phyloP scores from a whole-genome alignment of 2,113 vertebrate genomes.

The Fregata magnificens region DNA sequence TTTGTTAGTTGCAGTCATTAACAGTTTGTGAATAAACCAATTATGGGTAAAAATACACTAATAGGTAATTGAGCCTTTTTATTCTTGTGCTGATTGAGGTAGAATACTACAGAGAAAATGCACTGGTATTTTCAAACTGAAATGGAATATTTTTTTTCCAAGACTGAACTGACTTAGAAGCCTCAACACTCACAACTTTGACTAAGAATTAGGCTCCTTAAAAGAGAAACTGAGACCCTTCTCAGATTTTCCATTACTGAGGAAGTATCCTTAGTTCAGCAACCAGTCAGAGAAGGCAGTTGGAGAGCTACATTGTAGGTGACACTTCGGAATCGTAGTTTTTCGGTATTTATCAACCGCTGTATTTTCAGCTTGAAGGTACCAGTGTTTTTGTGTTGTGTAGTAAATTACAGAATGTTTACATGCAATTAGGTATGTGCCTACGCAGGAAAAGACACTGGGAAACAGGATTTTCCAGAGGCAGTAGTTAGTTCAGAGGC shows the following conservation, averaged over 20 bases:
- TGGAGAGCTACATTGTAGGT: background rate
- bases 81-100: background rate
- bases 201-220: background rate
- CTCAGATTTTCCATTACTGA: background rate
- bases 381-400: background rate
- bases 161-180: background rate
- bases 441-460: constrained; percentile 8
- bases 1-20: background rate
- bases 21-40: background rate
- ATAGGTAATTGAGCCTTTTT: background rate
- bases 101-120: background rate
- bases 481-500: constrained; percentile 58
- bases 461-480: constrained; percentile 54
- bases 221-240: background rate
- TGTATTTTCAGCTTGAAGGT: constrained; percentile 30
- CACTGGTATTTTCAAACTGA: background rate
- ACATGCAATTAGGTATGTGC: constrained; percentile 38
- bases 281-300: background rate
- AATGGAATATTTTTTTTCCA: background rate
- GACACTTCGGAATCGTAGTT: background rate
- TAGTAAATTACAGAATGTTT: constrained; percentile 51
- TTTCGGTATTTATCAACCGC: background rate
- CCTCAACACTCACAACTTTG: background rate
- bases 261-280: background rate
- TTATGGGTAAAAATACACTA: background rate